Evolutionary conservation across 2,113 vertebrate species (phyloP), one percentile per base, ranked within the genome.

Genomic region (Larimichthys polyactis): DNA sequence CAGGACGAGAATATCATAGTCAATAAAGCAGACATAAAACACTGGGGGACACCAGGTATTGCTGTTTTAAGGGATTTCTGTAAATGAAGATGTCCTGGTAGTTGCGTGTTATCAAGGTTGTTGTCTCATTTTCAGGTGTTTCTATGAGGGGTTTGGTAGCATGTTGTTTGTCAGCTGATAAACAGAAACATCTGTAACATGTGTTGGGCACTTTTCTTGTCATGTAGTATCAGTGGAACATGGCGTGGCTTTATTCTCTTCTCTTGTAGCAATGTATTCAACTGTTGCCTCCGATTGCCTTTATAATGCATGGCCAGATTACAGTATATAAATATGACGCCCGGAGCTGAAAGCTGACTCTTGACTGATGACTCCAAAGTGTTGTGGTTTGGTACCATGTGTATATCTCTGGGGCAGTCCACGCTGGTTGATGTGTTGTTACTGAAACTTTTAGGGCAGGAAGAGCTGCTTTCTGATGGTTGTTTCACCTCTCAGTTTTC

Each of bases 261-360:
- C 83, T 92, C 57, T 78, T 74, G 87, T 90, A 92, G 90, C 86
- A 88, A 79, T 78, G 80, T 89, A 82, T 82, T 83, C 83, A 77
- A 72, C 68, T 46, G 54, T 92, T 68, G 78, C 87, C 81, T 92
- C 71, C 68, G 67, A 83, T 82, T 91, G 89, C 90, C 85, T 92
- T 94, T 86, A 44, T 80, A 60, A 78, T 83, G 78, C 84, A 88
- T 83, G 82, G 83, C 67, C 79, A 75, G 69, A 68, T 73, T 40
- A n/a, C n/a, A n/a, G n/a, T n/a, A 55, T 44, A 69, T 49, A 57
- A 40, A 57, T 65, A 48, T 54, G 48, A 48, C 12, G 24, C 57
- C 43, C 77, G 44, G 65, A 82, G 81, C 79, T 78, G 49, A 63
- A 57, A 62, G 68, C 27, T 27, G 27, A 27, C 27, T 27, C 3